Conservation (phyloP, 64 coral and sea anemone genomes). For the Catalaphyllia jardinei region DNA sequence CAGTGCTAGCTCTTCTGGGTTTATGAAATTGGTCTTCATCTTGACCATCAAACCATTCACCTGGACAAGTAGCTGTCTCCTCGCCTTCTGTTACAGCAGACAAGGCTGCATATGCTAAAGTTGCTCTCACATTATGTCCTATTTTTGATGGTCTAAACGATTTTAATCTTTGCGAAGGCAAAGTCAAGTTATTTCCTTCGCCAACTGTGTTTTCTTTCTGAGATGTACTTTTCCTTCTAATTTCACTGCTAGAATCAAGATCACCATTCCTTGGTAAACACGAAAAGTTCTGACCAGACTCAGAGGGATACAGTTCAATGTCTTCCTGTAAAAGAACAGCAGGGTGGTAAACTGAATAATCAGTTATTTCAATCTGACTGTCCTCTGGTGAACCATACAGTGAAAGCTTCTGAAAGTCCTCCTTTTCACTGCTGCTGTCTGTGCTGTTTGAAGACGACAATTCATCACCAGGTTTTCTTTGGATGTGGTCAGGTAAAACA, state of each 20-base stretch:
- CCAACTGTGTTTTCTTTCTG: neutral
- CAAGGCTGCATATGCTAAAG: conserved; percentile 81
- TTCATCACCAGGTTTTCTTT: conserved; percentile 16
- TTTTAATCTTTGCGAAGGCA: conserved; percentile 33
- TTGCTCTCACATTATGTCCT: conserved; percentile 61
- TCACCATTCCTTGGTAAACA: conserved; percentile 43
- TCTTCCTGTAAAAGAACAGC: conserved; percentile 33
- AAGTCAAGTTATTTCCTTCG: neutral
- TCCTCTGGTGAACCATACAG: conserved; percentile 46
- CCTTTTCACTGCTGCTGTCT: conserved; percentile 39
- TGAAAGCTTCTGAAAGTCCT: conserved; percentile 26
- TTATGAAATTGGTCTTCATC: neutral
- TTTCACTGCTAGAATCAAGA: neutral
- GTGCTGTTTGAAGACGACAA: conserved; percentile 45
- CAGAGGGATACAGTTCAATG: neutral
- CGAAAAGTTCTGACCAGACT: conserved; percentile 43
- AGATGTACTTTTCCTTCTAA: conserved; percentile 41
- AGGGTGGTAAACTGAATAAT: neutral
- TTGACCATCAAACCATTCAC: conserved; percentile 58
- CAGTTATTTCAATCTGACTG: conserved; percentile 28
- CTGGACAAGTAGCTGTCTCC: conserved; percentile 46
- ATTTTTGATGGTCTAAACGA: conserved; percentile 30
- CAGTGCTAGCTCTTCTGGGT: conserved; percentile 29
- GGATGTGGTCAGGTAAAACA: conserved; percentile 3
- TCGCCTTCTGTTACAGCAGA: conserved; percentile 83